A percentile compares a stretch with the other conserved stretches of the same genome.
Evolutionary conservation across 2,888 invertebrate species (phyloP).

Genomic region (Nemapogon koenigi): DNA sequence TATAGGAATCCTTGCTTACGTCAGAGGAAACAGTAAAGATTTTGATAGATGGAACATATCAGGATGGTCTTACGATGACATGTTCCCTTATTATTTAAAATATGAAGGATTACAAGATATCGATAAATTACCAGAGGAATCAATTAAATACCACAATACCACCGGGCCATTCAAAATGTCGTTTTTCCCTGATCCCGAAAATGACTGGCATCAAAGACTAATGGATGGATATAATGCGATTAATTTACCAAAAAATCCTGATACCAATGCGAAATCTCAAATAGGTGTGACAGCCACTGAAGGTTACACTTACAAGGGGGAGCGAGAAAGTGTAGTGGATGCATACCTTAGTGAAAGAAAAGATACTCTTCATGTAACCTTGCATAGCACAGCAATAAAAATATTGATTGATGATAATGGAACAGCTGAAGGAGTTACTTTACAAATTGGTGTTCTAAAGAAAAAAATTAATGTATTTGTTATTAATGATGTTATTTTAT

Average conservation of each 20-base stretch:
- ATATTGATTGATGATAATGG: constrained; percentile 1
- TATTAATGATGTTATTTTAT: constrained; percentile 31
- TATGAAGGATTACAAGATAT: constrained; percentile 1
- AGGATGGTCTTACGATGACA: constrained; percentile 5
- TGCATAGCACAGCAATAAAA: background rate
- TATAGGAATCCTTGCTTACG: constrained; percentile 5
- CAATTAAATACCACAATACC: constrained; percentile 1
- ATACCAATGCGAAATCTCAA: constrained; percentile 4
- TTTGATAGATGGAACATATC: constrained; percentile 11
- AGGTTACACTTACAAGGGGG: constrained; percentile 5
- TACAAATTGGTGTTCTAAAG: background rate
- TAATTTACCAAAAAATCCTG: constrained; percentile 4
- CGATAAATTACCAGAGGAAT: constrained; percentile 1
- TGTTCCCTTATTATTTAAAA: constrained; percentile 5
- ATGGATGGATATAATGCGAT: background rate
- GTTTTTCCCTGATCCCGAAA: constrained; percentile 1
- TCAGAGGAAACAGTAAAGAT: constrained; percentile 2
- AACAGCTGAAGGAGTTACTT: constrained; percentile 3
- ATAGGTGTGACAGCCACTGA: constrained; percentile 3
- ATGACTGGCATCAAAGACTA: constrained; percentile 4
- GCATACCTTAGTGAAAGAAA: constrained; percentile 3
- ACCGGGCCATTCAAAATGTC: constrained; percentile 1
- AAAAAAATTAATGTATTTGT: constrained; percentile 3
- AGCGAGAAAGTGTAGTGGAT: constrained; percentile 1
- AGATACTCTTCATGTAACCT: background rate